Base-by-base conservation (phyloP, 2,797 vertebrate genomes). In the Scarus forsteni region DNA sequence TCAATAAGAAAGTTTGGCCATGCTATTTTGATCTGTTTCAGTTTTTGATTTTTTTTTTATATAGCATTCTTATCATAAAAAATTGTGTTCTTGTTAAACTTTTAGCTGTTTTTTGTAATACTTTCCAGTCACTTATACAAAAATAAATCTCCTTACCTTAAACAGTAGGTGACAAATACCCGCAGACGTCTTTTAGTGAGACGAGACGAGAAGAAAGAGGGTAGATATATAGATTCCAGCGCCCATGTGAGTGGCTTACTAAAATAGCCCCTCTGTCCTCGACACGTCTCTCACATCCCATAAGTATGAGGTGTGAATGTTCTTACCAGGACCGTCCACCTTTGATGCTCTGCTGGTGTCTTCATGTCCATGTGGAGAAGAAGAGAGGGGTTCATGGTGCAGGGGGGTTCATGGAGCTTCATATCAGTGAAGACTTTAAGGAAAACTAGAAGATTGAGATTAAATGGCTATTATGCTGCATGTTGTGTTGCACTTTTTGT, bases 161-260 rank as follows among this genome's bases (percentile, higher is more conserved):
- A 40, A 70, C 44, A 73, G 55, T 10, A 43, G 70, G 50, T 69
- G 71, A 85, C 61, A 75, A 84, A 76, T 75, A 67, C 70, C 64
- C 60, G 55, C 59, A 65, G 73, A 38, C 50, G 44, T 63, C 76
- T 87, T 84, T 88, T 85, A 67, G 70, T 81, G 79, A 90, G 84
- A 55, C 15, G 51, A 80, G 83, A 69, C 63, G 75, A 34, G 51
- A 73, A 80, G 85, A 88, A 92, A 90, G 79, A 73, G 50, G 81
- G 84, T 81, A 86, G 84, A 93, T 94, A 93, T 94, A 94, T 94
- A 92, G 92, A 93, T 85, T 89, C 85, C 56, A 60, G 74, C 44
- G 66, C 77, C 66, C 88, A 82, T 87, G 89, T 93, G 90, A 94
- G 92, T 90, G 91, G 91, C 79, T 87, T 81, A 90, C 93, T 87